These are phyloP conservation scores for Perizoma flavofasciatum DNA, from an alignment of 2,888 invertebrate species.

Conservation along the genomic window DNA sequence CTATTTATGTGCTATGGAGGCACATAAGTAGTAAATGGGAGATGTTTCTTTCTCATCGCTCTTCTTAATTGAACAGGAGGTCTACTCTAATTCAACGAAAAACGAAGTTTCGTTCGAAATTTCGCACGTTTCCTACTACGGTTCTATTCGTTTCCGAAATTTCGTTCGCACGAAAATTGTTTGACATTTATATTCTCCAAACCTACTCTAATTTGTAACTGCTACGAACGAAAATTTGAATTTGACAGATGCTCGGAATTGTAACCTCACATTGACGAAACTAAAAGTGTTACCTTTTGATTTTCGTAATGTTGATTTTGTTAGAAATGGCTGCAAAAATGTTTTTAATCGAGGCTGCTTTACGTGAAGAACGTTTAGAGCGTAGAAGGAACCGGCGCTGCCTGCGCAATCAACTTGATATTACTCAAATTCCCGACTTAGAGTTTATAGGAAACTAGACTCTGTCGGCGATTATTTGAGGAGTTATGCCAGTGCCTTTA, in stretches of 20 bases:
- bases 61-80: not conserved
- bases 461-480: conserved; percentile 1
- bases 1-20: too few species aligned
- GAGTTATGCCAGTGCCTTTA: not conserved
- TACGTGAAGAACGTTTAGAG: conserved; percentile 36
- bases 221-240: not conserved
- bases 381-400: conserved; percentile 41
- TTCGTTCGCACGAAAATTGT: not conserved
- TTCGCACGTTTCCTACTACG: not conserved
- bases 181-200: not conserved
- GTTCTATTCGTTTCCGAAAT: not conserved
- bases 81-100: conserved; percentile 2
- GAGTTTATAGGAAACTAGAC: conserved; percentile 4
- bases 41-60: too few species aligned
- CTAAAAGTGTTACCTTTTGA: conserved; percentile 1
- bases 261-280: conserved; percentile 1
- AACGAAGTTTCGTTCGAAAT: conserved; percentile 1
- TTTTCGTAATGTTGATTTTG: not conserved
- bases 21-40: too few species aligned
- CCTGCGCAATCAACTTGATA: conserved; percentile 4
- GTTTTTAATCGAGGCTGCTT: conserved; percentile 5
- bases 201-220: not conserved
- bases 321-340: conserved; percentile 5
- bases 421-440: not conserved
- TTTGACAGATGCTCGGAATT: not conserved